Percentiles rank a stretch among this genome's conserved stretches.
These are phyloP conservation scores for Ophonus ardosiacus DNA, from an alignment of 2,888 invertebrate genomes.

Conservation along the genomic window DNA sequence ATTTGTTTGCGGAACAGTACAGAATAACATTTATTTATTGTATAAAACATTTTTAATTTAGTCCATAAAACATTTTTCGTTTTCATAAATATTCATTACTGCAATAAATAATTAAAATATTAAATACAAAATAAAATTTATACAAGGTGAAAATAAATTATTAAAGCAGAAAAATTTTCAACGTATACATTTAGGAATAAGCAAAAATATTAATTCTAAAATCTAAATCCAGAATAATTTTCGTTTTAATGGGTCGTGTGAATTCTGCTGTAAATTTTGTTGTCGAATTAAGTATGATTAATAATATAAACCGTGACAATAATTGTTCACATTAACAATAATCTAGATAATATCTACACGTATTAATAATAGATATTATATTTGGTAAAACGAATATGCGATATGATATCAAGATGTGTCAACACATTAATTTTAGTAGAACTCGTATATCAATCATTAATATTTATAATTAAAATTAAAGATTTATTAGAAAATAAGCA, in stretches of 20 bases:
- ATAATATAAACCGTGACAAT: background rate
- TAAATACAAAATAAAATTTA: background rate
- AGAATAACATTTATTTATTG: background rate
- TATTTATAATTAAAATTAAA: background rate
- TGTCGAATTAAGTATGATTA: background rate
- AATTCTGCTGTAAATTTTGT: background rate
- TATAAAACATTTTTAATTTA: no score
- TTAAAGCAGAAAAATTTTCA: background rate
- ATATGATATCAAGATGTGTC: background rate
- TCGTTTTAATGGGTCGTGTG: background rate
- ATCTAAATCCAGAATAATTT: no score
- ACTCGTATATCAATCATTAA: conserved; percentile 1
- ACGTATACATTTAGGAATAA: no score
- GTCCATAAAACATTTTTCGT: background rate
- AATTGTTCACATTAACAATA: background rate
- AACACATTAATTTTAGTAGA: background rate
- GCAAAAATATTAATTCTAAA: no score
- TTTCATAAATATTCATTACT: background rate
- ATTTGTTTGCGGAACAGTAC: no score
- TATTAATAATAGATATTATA: background rate
- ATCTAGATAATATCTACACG: background rate
- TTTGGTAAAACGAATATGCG: background rate
- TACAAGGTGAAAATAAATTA: background rate
- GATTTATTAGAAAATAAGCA: conserved; percentile 24
- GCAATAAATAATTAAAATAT: background rate